These are phyloP conservation scores for Chirona hameri DNA, from an alignment of 2,888 invertebrate genomes.

Conservation along the genomic window DNA sequence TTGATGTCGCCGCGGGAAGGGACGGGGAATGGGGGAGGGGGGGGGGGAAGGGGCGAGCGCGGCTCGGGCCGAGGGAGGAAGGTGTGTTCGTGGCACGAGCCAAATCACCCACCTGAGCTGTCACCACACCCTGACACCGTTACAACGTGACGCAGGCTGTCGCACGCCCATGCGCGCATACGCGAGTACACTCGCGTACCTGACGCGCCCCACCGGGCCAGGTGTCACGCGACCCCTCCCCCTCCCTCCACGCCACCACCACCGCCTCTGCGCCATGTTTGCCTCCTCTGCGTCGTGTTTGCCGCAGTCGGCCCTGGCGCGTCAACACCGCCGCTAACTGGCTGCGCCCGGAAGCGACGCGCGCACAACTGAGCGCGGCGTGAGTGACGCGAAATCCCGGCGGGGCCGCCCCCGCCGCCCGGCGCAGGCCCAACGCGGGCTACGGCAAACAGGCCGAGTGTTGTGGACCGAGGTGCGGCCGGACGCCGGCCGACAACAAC, in stretches of 20 bases:
- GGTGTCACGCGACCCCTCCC: background rate
- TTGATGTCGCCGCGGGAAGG: no score
- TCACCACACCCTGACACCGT: no score
- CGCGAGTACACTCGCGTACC: background rate
- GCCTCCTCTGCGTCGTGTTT: conserved; percentile 25
- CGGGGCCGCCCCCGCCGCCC: background rate
- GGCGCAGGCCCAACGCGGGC: background rate
- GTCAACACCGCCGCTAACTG: background rate
- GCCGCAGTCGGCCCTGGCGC: background rate
- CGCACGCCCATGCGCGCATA: no score
- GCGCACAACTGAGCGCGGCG: background rate
- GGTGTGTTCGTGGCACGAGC: no score
- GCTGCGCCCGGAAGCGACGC: background rate
- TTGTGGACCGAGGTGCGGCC: background rate
- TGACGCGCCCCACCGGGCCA: background rate
- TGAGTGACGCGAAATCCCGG: background rate
- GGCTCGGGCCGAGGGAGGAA: no score
- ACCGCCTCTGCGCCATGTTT: background rate
- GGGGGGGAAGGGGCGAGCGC: background rate
- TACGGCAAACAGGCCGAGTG: background rate
- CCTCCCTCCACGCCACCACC: background rate
- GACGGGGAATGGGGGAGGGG: background rate
- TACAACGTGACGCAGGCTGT: no score
- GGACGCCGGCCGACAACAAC: background rate
- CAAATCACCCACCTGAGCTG: no score